Evolutionary conservation across 1,140 invertebrate species (phyloP).

Genomic region (Acromyrmex heyeri): DNA sequence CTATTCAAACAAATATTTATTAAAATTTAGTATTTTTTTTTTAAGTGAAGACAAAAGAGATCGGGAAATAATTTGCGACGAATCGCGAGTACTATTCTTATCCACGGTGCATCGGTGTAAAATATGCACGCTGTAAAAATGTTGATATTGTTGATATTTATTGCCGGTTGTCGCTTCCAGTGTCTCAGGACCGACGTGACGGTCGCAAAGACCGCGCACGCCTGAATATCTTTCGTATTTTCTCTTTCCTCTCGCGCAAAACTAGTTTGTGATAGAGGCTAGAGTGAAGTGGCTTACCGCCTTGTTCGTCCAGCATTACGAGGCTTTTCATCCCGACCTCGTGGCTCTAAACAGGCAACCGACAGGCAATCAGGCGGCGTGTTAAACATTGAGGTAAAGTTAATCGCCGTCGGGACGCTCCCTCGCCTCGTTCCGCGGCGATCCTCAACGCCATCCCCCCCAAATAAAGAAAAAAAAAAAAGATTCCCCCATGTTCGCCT

Average conservation of each 20-base stretch:
- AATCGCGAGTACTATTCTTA: conserved; percentile 46
- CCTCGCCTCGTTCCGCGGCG: conserved; percentile 71
- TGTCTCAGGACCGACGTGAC: conserved; percentile 48
- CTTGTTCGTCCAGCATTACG: conserved; percentile 98
- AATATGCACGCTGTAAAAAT: conserved; percentile 30
- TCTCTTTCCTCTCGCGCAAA: conserved; percentile 46
- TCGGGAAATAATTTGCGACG: conserved; percentile 28
- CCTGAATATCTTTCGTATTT: background rate
- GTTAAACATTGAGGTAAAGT: conserved; percentile 65
- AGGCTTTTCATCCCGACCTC: conserved; percentile 97
- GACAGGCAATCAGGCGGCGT: conserved; percentile 85
- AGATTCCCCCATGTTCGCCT: background rate
- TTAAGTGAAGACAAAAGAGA: background rate
- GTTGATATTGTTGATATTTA: conserved; percentile 41
- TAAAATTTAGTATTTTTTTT: too few relatives aligned
- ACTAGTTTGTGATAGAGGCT: conserved; percentile 69
- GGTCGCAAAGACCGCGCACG: background rate
- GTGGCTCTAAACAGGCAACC: conserved; percentile 94
- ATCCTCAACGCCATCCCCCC: background rate
- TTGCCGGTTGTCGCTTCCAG: conserved; percentile 57
- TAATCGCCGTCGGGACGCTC: conserved; percentile 71
- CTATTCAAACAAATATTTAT: too few relatives aligned
- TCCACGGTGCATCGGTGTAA: background rate
- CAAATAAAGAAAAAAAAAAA: background rate
- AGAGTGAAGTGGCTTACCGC: conserved; percentile 92